phyloP scores from a whole-genome alignment of 2,888 invertebrate species.

The Diarsia dahlii region DNA sequence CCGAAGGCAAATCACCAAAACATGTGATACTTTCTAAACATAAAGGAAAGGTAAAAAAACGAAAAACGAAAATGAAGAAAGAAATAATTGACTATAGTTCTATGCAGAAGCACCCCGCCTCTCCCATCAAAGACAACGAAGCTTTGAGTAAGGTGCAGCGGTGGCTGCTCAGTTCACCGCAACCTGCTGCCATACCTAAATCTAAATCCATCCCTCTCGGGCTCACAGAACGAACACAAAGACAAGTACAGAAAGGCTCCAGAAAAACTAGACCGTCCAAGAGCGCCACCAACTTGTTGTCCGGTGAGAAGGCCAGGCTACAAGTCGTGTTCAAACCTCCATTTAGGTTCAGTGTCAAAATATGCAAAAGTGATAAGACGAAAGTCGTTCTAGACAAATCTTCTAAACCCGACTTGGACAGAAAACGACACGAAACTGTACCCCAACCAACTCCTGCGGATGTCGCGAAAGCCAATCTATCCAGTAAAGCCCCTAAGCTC shows the following conservation, averaged over 20 bases:
- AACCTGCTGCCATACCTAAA: conserved; percentile 92
- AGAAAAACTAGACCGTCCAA: conserved; percentile 91
- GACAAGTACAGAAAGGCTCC: conserved; percentile 89
- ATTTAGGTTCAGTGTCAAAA: conserved; percentile 95
- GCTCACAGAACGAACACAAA: conserved; percentile 90
- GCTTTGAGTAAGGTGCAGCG: conserved; percentile 95
- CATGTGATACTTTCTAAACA: conserved; percentile 89
- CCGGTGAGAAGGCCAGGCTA: conserved; percentile 93
- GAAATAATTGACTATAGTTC: conserved; percentile 95
- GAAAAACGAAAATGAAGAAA: conserved; percentile 91
- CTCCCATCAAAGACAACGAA: conserved; percentile 90
- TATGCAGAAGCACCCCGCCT: conserved; percentile 91
- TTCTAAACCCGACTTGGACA: conserved; percentile 87
- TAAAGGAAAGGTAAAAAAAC: conserved; percentile 87
- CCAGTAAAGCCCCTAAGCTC: conserved; percentile 79
- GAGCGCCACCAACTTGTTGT: conserved; percentile 93
- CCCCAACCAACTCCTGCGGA: conserved; percentile 77
- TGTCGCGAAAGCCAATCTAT: conserved; percentile 76
- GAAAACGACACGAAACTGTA: conserved; percentile 79
- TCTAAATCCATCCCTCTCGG: conserved; percentile 96
- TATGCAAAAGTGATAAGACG: conserved; percentile 93
- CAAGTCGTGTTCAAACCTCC: conserved; percentile 97
- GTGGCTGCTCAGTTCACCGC: conserved; percentile 95
- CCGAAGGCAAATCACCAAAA: conserved; percentile 90
- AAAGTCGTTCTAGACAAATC: conserved; percentile 91